phyloP scores from a whole-genome alignment of 2,888 invertebrate species.

The Drosophila nr. perissopoda region DNA sequence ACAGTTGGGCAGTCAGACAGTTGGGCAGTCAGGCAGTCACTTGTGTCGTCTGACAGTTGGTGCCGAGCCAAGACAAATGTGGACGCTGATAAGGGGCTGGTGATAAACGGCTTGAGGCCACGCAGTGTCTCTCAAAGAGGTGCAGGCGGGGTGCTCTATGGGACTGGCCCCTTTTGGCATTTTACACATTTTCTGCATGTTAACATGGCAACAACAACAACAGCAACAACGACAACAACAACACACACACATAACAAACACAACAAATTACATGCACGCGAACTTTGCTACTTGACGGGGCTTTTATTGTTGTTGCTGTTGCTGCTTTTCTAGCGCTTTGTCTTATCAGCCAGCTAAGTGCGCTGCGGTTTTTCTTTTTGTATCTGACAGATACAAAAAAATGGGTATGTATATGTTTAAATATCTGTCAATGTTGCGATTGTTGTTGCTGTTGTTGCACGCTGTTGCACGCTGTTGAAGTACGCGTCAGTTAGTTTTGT shows the following conservation, averaged over 20 bases:
- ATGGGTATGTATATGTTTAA: conserved; percentile 26
- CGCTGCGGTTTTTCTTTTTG: conserved; percentile 40
- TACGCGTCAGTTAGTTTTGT: conserved; percentile 39
- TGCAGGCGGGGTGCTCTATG: conserved; percentile 10
- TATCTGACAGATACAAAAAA: conserved; percentile 52
- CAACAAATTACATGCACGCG: conserved; percentile 57
- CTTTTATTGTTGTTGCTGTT: conserved; percentile 11
- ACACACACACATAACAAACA: not conserved
- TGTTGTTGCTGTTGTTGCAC: conserved; percentile 8
- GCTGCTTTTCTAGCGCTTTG: conserved; percentile 39
- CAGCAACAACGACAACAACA: conserved; percentile 10
- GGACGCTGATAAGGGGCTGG: conserved; percentile 47
- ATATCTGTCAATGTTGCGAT: conserved; percentile 39
- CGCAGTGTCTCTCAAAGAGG: not conserved
- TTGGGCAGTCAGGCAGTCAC: conserved; percentile 1
- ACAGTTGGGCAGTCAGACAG: not conserved
- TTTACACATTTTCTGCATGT: conserved; percentile 56
- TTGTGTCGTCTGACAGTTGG: conserved; percentile 1
- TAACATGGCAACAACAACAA: conserved; percentile 52
- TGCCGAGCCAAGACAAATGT: conserved; percentile 54
- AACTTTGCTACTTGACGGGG: conserved; percentile 48
- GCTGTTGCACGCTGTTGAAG: not conserved
- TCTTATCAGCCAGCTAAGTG: conserved; percentile 54
- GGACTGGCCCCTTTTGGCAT: conserved; percentile 36
- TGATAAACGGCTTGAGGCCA: conserved; percentile 46